A percentile compares a stretch with the other conserved stretches of the same genome.
Evolutionary conservation across 2,113 vertebrate genomes (phyloP).

Genomic region (Lampris incognitus): DNA sequence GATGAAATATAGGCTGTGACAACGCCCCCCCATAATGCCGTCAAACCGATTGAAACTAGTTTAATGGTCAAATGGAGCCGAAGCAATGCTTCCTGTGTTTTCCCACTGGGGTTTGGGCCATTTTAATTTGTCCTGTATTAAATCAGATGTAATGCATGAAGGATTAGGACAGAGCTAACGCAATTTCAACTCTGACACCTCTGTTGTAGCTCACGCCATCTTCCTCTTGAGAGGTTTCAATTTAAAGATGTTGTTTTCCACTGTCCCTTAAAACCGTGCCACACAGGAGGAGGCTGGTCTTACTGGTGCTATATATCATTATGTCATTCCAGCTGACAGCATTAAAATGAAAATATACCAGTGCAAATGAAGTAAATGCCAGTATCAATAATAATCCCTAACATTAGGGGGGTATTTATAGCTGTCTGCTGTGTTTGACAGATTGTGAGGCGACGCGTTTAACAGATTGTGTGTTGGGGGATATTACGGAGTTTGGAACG

Average conservation of each 20-base stretch:
- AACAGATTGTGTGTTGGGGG: neutral
- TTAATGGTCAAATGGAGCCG: slow-evolving; percentile 61
- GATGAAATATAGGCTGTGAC: slow-evolving; percentile 63
- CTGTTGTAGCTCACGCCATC: neutral
- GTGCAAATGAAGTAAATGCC: neutral
- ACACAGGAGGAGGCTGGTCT: neutral
- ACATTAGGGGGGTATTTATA: neutral
- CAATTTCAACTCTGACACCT: slow-evolving; percentile 12
- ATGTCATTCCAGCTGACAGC: neutral
- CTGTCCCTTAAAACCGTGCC: neutral
- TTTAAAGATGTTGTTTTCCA: neutral
- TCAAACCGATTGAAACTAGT: slow-evolving; percentile 62
- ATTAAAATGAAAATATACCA: neutral
- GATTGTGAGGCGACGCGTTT: neutral
- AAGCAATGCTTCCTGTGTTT: slow-evolving; percentile 56
- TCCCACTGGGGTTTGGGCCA: slow-evolving; percentile 53
- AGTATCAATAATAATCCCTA: neutral
- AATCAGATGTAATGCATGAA: neutral
- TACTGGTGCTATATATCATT: neutral
- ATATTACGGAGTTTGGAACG: neutral
- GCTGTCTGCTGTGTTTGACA: neutral
- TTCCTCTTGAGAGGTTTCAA: neutral
- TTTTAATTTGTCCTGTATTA: slow-evolving; percentile 34
- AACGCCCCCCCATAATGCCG: slow-evolving; percentile 65
- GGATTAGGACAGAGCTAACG: slow-evolving; percentile 27